A percentile compares a stretch with the other conserved stretches of the same genome.
Conservation (phyloP, 2,888 invertebrate genomes). For the Podabrus alpinus region DNA sequence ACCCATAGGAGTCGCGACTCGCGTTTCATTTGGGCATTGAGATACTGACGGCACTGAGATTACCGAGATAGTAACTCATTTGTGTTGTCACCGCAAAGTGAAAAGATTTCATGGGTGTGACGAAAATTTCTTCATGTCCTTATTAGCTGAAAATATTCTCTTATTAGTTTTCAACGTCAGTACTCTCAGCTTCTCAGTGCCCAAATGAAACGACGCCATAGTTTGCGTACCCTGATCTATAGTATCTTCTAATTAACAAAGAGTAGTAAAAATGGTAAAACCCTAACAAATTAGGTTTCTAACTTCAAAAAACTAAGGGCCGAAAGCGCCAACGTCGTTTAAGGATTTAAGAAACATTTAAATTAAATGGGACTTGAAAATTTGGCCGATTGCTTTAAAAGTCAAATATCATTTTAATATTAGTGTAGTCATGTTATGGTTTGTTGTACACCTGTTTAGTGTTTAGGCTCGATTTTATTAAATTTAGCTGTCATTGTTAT, state of each 20-base stretch:
- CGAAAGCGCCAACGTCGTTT: neutral
- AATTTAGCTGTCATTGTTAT: no score
- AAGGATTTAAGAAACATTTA: neutral
- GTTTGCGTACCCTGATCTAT: neutral
- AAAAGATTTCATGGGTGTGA: neutral
- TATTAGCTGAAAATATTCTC: neutral
- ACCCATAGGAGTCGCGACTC: neutral
- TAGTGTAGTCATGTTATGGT: no score
- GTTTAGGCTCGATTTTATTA: no score
- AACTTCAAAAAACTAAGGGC: neutral
- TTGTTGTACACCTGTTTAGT: no score
- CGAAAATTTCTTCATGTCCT: neutral
- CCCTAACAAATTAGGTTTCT: neutral
- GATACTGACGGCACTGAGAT: neutral
- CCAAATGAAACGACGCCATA: neutral
- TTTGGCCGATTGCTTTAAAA: no score
- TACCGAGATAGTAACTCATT: no score
- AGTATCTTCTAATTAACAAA: neutral
- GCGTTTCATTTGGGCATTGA: neutral
- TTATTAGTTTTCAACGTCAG: neutral
- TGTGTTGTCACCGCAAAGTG: neutral
- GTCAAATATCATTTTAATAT: no score
- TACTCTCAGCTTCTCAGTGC: neutral
- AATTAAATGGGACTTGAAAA: no score
- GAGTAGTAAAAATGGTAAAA: neutral